Percentiles rank a stretch among this genome's conserved stretches.
Conservation (phyloP, 2,888 invertebrate species). For the Fragum whitleyi region DNA sequence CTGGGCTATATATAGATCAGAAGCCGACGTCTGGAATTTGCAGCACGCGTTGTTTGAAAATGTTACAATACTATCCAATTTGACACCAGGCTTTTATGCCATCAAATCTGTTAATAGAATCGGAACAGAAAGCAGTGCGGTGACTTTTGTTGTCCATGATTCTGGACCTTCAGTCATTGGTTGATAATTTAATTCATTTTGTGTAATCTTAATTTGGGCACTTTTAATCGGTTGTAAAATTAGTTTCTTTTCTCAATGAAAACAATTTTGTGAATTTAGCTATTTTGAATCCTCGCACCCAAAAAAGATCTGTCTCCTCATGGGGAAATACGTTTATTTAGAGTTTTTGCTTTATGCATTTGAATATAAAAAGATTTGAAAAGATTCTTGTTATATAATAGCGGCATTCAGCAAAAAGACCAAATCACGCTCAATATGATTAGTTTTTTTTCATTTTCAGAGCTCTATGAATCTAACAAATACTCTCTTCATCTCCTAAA, state of each 20-base stretch:
- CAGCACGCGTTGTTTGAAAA: constrained; percentile 43
- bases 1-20: constrained; percentile 68
- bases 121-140: constrained; percentile 49
- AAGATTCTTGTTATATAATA: too few relatives aligned
- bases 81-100: constrained; percentile 54
- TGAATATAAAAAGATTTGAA: too few relatives aligned
- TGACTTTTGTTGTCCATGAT: constrained; percentile 20
- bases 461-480: too few relatives aligned
- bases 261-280: not conserved
- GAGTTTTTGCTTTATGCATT: too few relatives aligned
- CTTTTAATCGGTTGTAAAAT: not conserved
- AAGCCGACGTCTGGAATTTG: constrained; percentile 63
- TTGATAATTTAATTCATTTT: not conserved
- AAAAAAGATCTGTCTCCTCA: not conserved
- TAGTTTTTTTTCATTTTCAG: too few relatives aligned
- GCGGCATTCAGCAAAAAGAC: too few relatives aligned
- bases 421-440: too few relatives aligned
- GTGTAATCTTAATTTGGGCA: not conserved
- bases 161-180: not conserved
- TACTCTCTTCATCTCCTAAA: too few relatives aligned
- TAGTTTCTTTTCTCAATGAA: not conserved
- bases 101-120: constrained; percentile 52
- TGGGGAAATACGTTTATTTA: too few relatives aligned
- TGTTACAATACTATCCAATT: constrained; percentile 13
- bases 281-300: not conserved